Evolutionary conservation across 1,140 invertebrate genomes (phyloP).

Genomic region (Caenorhabditis briggsae): DNA sequence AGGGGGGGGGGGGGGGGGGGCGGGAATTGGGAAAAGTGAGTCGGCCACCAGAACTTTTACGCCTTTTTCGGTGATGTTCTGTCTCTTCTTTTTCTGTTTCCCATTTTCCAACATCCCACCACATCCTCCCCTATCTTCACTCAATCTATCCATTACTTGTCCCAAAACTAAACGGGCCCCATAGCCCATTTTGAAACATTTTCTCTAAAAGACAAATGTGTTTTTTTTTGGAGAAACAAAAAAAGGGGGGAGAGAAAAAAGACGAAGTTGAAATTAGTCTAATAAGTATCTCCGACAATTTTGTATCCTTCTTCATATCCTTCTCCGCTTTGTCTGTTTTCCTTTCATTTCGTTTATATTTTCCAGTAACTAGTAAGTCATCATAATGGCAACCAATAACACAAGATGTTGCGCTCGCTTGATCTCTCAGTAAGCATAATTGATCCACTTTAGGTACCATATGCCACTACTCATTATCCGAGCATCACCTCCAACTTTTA

Average conservation of each 20-base stretch:
- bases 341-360: background rate
- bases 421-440: slow-evolving; percentile 26
- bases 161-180: slow-evolving; percentile 37
- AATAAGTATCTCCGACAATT: slow-evolving; percentile 5
- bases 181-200: slow-evolving; percentile 21
- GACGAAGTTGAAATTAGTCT: background rate
- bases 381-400: slow-evolving; percentile 47
- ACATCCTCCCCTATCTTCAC: slow-evolving; percentile 33
- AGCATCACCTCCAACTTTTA: slow-evolving; percentile 1
- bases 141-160: slow-evolving; percentile 55
- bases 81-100: background rate
- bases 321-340: background rate
- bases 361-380: slow-evolving; percentile 46
- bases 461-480: slow-evolving; percentile 43
- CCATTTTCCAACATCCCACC: slow-evolving; percentile 1
- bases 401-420: slow-evolving; percentile 32
- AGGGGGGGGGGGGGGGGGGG: background rate
- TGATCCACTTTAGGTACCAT: slow-evolving; percentile 53
- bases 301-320: background rate
- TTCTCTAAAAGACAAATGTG: background rate
- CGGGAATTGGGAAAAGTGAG: background rate
- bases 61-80: slow-evolving; percentile 53
- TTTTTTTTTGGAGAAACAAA: background rate
- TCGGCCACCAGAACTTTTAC: slow-evolving; percentile 41
- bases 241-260: background rate